Evolutionary conservation across 2,888 invertebrate genomes (phyloP), one percentile per base, ranked within the genome.

Genomic region (Nephrocerus scutellatus): DNA sequence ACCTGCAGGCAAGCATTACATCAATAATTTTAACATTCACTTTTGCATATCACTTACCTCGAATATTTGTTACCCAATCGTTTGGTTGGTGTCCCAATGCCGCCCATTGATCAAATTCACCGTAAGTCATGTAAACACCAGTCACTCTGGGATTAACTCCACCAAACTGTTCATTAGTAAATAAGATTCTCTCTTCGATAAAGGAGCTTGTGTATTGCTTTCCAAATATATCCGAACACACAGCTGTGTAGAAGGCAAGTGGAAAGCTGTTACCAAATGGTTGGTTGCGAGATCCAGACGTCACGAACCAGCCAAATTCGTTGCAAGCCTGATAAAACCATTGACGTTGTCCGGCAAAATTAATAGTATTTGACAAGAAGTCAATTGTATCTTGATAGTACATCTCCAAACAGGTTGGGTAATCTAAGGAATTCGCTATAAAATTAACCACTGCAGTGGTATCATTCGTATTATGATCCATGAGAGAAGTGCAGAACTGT

Each of bases 271-370:
- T 54, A 13, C 66, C 63, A 7, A 77, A 76, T 0, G 82, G 79
- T 44, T 80, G 78, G 2, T 63, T 54, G 1, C 54, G 34, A 10
- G 77, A 74, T 43, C 70, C 75, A 1, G 86, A 80, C 3, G 84
- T 80, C 69, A 87, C 87, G 65, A 76, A 87, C 74, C 81, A 89
- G 34, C 88, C 90, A 63, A 78, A 89, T 68, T 91, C 88, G 35
- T 80, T 80, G 63, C 91, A 91, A 0, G 85, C 86, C 66, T 90
- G 89, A 62, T 84, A 87, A 0, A 73, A 74, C 88, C 88, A 88
- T 43, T 80, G 76, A 1, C 86, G 76, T 54, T n/a, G n/a, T n/a
- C n/a, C n/a, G n/a, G n/a, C n/a, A n/a, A 7, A 13, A 14, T 12
- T 15, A 16, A 19, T 13, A 9, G 15, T 12, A 2, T 33, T 24